Base-by-base conservation (phyloP, 2,888 invertebrate genomes). In the Hypolimnas misippus region DNA sequence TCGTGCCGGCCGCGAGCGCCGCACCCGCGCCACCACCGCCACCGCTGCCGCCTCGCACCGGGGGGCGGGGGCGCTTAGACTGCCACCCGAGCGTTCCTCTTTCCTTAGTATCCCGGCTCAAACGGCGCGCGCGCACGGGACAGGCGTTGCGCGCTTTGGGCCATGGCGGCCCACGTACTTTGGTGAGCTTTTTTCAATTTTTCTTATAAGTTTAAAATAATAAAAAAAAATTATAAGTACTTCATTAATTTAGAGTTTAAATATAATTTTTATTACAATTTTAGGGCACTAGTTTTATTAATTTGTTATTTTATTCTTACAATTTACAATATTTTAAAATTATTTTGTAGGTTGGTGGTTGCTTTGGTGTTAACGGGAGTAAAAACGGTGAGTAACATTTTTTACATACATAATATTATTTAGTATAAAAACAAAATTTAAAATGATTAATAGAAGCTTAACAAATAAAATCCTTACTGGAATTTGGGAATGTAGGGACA, bases 111-210 rank as follows among this genome's bases (percentile, higher is more conserved):
- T 91, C 92, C 91, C 90, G 89, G 84, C 86, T 84, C 81, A 79
- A 82, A 88, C 91, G 79, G 89, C 89, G 89, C 89, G 91, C 90
- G 91, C 91, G 91, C 90, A 89, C 91, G 87, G 89, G 89, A 91
- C 79, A 77, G 75, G 88, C 90, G 89, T 86, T 81, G 87, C 89
- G 90, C 90, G 89, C 86, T 81, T 78, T 82, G 89, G 85, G 87
- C 88, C 86, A 92, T 92, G 91, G 89, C 89, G 83, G 84, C 83
- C 83, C 85, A 84, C 86, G 86, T 88, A 86, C 82, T 90, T 76
- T 89, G 89, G 91, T 91, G 84, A 90, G 86, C 58, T 51, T 53
- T 21, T 40, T 10, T 21, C 21, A 19, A 19, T 56, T 51, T 56
- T 44, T 12, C 8, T 21, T 44, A 42, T 17, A 35, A 38, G 16